Conservation (phyloP, 2,888 invertebrate genomes). For the Clitarchus hookeri region DNA sequence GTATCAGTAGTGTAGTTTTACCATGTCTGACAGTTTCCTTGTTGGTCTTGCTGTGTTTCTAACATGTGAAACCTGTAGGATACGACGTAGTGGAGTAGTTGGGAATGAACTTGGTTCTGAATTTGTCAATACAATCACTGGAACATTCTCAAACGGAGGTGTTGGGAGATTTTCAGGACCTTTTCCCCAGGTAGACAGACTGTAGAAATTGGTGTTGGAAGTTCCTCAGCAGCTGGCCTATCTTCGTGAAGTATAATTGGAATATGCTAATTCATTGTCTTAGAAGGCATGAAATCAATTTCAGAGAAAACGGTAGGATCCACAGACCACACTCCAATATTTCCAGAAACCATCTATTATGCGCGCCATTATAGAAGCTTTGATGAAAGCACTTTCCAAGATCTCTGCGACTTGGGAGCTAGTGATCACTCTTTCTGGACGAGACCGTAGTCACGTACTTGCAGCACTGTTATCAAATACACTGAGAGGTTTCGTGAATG, state of each 20-base stretch:
- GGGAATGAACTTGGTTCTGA: not conserved
- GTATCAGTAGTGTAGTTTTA: not conserved
- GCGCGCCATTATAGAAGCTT: not conserved
- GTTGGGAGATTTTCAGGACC: not conserved
- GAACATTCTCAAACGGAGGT: not conserved
- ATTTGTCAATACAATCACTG: not conserved
- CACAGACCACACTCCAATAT: too few relatives aligned
- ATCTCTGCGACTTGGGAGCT: conserved; percentile 25
- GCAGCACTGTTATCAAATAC: conserved; percentile 20
- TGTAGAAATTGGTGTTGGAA: not conserved
- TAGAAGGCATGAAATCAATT: conserved; percentile 26
- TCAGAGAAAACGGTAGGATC: conserved; percentile 17
- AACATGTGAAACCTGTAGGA: not conserved
- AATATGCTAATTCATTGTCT: conserved; percentile 4
- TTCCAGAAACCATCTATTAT: conserved; percentile 26
- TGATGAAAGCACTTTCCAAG: conserved; percentile 28
- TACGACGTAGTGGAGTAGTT: conserved; percentile 19
- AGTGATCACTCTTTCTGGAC: conserved; percentile 26
- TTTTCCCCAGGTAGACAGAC: not conserved
- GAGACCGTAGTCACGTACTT: conserved; percentile 21
- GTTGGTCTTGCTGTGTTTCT: not conserved
- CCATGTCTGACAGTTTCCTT: not conserved
- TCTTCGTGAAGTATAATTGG: not conserved
- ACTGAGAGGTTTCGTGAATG: conserved; percentile 29
- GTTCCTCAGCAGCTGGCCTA: not conserved